phyloP scores from a whole-genome alignment of 2,888 invertebrate genomes.

The Tenthredo notha region DNA sequence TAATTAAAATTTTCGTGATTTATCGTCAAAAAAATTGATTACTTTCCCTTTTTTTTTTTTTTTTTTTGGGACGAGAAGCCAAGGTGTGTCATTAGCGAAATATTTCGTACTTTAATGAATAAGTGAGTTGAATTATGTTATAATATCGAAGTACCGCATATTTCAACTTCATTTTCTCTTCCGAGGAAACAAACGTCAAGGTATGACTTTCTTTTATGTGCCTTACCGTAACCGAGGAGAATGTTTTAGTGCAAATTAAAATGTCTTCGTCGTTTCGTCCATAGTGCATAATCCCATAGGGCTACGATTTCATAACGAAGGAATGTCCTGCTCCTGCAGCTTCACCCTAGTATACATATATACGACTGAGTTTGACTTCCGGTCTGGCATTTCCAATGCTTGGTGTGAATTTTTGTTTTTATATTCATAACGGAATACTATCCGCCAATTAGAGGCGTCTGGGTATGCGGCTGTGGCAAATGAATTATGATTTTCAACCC shows the following conservation, averaged over 20 bases:
- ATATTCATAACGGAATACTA: conserved; percentile 26
- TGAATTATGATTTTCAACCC: neutral
- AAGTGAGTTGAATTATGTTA: neutral
- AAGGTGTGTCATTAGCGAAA: neutral
- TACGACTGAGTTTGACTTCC: conserved; percentile 40
- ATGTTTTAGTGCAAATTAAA: conserved; percentile 63
- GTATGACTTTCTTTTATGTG: neutral
- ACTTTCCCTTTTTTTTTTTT: neutral
- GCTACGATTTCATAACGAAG: conserved; percentile 50
- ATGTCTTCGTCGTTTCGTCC: conserved; percentile 54
- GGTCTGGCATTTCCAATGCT: conserved; percentile 17
- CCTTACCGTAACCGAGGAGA: conserved; percentile 37
- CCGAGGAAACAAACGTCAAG: conserved; percentile 1
- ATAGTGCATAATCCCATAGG: neutral
- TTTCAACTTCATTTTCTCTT: conserved; percentile 8
- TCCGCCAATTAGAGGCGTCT: conserved; percentile 43
- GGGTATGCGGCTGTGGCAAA: conserved; percentile 9
- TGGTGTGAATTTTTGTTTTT: neutral
- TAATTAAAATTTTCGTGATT: neutral
- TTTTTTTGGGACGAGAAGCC: neutral
- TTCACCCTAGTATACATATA: conserved; percentile 1
- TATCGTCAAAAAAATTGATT: neutral
- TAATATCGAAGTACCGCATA: neutral
- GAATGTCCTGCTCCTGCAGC: conserved; percentile 18
- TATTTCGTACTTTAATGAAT: neutral